phyloP scores from a whole-genome alignment of 2,888 invertebrate species.

The Euphydryas editha region DNA sequence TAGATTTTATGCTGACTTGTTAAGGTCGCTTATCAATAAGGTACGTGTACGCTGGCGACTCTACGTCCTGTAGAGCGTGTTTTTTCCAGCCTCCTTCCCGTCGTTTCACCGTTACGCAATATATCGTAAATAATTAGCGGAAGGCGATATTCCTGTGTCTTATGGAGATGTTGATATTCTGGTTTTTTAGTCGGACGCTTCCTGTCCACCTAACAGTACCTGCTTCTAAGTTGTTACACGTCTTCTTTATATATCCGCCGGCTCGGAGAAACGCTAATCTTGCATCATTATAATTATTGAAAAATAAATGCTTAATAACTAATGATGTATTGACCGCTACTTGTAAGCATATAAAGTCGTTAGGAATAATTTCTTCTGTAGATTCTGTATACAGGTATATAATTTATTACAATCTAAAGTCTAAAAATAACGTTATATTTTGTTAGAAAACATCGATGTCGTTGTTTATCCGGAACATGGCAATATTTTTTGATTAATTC shows the following conservation, averaged over 20 bases:
- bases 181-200: conserved; percentile 75
- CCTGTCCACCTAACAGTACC: conserved; percentile 69
- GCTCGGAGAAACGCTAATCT: conserved; percentile 41
- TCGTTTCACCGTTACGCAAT: conserved; percentile 83
- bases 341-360: neutral
- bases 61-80: conserved; percentile 77
- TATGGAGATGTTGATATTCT: conserved; percentile 77
- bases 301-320: conserved; percentile 1
- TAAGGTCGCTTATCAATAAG: conserved; percentile 58
- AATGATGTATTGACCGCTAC: neutral
- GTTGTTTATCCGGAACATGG: neutral
- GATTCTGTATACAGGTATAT: neutral
- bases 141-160: conserved; percentile 82
- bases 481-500: neutral
- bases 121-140: conserved; percentile 84
- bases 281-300: conserved; percentile 10
- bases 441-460: neutral
- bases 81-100: conserved; percentile 81
- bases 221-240: conserved; percentile 40
- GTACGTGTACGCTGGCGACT: conserved; percentile 56
- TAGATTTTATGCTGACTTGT: conserved; percentile 55
- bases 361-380: neutral
- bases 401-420: neutral
- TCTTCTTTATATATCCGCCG: conserved; percentile 55
- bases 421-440: neutral